Evolutionary conservation across 2,113 vertebrate genomes (phyloP), one percentile per base, ranked within the genome.

Genomic region (Triplophysa siluroides): DNA sequence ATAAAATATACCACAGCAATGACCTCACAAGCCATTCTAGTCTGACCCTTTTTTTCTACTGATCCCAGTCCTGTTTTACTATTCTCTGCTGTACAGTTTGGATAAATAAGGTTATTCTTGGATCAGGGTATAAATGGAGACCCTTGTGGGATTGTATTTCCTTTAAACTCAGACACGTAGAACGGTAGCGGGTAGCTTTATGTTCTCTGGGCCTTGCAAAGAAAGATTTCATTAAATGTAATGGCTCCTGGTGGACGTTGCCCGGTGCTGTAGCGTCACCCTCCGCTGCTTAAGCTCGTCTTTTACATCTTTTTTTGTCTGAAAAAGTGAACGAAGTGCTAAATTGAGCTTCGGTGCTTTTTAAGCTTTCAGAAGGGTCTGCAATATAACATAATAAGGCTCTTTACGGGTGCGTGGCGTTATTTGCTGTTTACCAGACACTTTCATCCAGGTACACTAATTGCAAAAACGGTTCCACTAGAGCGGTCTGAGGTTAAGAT

Each of bases 221-320:
- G 67, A 80, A 79, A 26, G 76, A 76, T 79, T 84, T 84, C 80
- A 84, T 84, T 84, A 81, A 81, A 82, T 84, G 66, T 82, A 84
- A 84, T 82, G 14, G 52, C 21, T 82, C 76, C 80, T 81, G 18
- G 78, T 63, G 60, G 83, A 81, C 12, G 9, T 62, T 62, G 74
- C 60, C 80, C 47, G 70, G 75, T 26, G 33, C 60, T 54, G 24
- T 43, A 74, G 45, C 83, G 70, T 79, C 70, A 73, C 79, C 10
- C 63, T 76, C 38, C 65, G 69, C 76, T 81, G 75, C 50, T 76
- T 63, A 14, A 52, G 66, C 76, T 78, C 14, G 4, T 47, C 54
- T 65, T 71, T 69, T 33, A 14, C 64, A 38, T 33, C 16, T 63
- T 79, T 43, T 29, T 54, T 77, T 50, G 16, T n/a, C 2, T 61